Evolutionary conservation across 1,140 invertebrate species (phyloP).

Genomic region (Bombus impatiens): DNA sequence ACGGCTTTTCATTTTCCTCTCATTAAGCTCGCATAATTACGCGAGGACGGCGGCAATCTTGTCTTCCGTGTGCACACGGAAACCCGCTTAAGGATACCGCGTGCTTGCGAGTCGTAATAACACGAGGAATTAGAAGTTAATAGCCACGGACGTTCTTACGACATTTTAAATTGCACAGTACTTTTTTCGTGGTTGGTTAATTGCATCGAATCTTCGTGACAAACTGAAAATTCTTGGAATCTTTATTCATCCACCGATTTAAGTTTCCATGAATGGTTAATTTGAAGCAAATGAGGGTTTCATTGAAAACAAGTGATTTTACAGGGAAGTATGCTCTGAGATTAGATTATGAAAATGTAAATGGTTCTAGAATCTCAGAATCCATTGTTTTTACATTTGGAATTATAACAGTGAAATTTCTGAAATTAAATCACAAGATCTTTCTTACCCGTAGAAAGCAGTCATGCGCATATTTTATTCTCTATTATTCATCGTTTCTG

Average conservation of each 20-base stretch:
- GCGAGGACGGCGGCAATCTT: constrained; percentile 31
- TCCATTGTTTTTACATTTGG: too few relatives aligned
- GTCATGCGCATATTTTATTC: neutral
- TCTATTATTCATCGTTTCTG: neutral
- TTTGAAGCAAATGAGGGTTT: neutral
- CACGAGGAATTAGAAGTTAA: neutral
- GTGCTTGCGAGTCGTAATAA: neutral
- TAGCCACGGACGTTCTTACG: neutral
- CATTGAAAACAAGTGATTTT: neutral
- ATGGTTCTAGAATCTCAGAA: too few relatives aligned
- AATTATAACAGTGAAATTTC: neutral
- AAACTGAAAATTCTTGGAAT: neutral
- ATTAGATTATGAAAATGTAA: too few relatives aligned
- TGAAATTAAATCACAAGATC: neutral
- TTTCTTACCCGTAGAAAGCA: neutral
- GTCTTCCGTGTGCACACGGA: constrained; percentile 15
- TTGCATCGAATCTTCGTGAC: neutral
- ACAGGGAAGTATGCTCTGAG: too few relatives aligned
- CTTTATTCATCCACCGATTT: neutral
- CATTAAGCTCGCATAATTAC: constrained; percentile 55
- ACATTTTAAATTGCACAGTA: neutral
- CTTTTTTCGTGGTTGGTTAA: neutral
- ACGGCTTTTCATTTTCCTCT: constrained; percentile 45
- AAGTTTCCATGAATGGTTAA: neutral
- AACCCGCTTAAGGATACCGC: constrained; percentile 1